Base-by-base conservation (phyloP, 2,797 vertebrate species). In the Staurois parvus region DNA sequence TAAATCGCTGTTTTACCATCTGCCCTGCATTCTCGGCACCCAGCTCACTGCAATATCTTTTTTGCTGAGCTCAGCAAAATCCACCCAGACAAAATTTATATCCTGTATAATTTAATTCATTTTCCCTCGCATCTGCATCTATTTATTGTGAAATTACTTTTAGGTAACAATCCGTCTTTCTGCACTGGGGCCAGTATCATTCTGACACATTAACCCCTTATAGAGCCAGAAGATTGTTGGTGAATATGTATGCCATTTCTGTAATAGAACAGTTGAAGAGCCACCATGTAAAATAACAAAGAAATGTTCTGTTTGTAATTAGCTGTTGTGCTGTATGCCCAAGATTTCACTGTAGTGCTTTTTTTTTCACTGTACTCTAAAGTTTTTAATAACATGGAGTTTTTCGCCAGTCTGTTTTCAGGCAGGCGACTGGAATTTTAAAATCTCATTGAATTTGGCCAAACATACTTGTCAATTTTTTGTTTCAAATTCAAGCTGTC, bases 1-100 rank as follows among this genome's bases (percentile, higher is more conserved):
- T 87, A 87, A 87, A 87, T 87, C 85, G 85, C 81, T 87, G 70
- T 84, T 87, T 87, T 87, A 87, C 85, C 85, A 87, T 87, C 85
- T 87, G 85, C 85, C 85, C 85, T 76, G 75, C 85, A 69, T 79
- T 87, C 70, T 87, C 70, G 28, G 81, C 48, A 69, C 81, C 81
- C 21, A 26, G 81, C 81, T 84, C 81, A 84, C 40, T 79, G 81
- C 85, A 87, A 84, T 87, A 84, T 87, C 67, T 74, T 87, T 79
- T 87, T 84, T 87, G 85, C 85, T 87, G 81, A 84, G 68, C 48
- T 87, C 81, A 84, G 81, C 85, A 9, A 87, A 87, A 87, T 87
- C 85, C 76, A 75, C 62, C 74, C 40, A 79, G 85, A 79, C 69
- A 21, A 87, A 87, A 87, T 87, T 87, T 87, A 87, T 87, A 84